These are phyloP conservation scores for Arvicola amphibius DNA, from an alignment of 2,797 vertebrate genomes.

Conservation along the genomic window DNA sequence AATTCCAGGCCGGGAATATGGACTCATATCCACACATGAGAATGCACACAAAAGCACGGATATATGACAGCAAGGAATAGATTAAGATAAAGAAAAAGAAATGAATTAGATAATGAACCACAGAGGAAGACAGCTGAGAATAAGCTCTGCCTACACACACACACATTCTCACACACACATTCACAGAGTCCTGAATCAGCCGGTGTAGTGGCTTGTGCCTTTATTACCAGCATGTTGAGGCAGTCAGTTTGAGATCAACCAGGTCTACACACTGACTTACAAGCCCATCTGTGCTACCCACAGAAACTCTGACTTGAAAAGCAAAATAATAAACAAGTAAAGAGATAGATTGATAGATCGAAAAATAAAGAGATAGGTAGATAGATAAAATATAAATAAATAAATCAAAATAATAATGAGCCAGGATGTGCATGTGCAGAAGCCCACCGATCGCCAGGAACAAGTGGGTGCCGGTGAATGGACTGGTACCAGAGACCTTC, in stretches of 20 bases:
- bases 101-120: no score
- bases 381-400: no score
- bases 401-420: no score
- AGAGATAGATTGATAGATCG: no score
- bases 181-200: not conserved
- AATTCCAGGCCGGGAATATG: not conserved
- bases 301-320: not conserved
- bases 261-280: not conserved
- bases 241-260: not conserved
- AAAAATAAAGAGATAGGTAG: no score
- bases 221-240: not conserved
- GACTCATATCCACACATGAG: no score
- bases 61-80: no score
- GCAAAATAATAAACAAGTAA: not conserved
- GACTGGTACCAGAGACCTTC: no score
- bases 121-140: no score
- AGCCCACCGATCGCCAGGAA: not conserved
- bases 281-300: no score
- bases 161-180: not conserved
- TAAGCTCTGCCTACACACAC: not conserved
- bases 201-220: not conserved
- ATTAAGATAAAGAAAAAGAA: no score
- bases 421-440: no score
- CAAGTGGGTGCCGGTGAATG: fast-evolving
- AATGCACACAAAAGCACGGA: not conserved